Evolutionary conservation across 2,888 invertebrate species (phyloP).

Genomic region (Lobophora halterata): DNA sequence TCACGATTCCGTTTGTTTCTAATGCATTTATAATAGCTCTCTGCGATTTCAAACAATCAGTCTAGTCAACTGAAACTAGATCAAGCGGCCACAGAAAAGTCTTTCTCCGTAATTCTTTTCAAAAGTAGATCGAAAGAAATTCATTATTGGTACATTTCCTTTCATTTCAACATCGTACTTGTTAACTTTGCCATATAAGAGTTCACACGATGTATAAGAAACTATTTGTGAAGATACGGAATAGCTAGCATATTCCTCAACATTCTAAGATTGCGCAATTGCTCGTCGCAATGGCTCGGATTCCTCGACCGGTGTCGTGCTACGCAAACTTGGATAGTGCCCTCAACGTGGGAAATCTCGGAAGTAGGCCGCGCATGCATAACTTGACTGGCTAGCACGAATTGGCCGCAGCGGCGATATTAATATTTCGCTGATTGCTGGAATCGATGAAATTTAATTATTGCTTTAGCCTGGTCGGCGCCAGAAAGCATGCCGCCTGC

Average conservation of each 20-base stretch:
- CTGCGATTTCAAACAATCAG: slow-evolving; percentile 37
- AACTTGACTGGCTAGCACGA: slow-evolving; percentile 23
- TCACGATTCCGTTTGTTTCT: slow-evolving; percentile 30
- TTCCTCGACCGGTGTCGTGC: slow-evolving; percentile 25
- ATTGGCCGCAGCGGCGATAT: slow-evolving; percentile 11
- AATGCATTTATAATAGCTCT: slow-evolving; percentile 45
- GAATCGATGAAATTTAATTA: slow-evolving; percentile 1
- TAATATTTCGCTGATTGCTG: slow-evolving; percentile 10
- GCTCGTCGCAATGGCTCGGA: slow-evolving; percentile 4
- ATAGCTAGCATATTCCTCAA: slow-evolving; percentile 25
- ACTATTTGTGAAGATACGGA: slow-evolving; percentile 22
- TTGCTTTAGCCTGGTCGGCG: not conserved
- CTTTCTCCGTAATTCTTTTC: slow-evolving; percentile 23
- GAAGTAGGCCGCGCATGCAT: slow-evolving; percentile 43
- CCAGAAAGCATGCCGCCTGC: too few relatives aligned
- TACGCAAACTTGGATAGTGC: slow-evolving; percentile 33
- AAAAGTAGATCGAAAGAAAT: slow-evolving; percentile 22
- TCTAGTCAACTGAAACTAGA: slow-evolving; percentile 39
- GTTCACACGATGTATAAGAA: slow-evolving; percentile 8
- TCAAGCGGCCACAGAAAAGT: slow-evolving; percentile 30
- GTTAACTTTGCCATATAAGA: slow-evolving; percentile 6
- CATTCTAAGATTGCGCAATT: slow-evolving; percentile 23
- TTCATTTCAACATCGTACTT: slow-evolving; percentile 8
- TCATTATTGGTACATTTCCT: slow-evolving; percentile 12
- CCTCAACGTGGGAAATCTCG: slow-evolving; percentile 54